These are phyloP conservation scores for Zygaena filipendulae DNA, from an alignment of 2,888 invertebrate species.

Conservation along the genomic window DNA sequence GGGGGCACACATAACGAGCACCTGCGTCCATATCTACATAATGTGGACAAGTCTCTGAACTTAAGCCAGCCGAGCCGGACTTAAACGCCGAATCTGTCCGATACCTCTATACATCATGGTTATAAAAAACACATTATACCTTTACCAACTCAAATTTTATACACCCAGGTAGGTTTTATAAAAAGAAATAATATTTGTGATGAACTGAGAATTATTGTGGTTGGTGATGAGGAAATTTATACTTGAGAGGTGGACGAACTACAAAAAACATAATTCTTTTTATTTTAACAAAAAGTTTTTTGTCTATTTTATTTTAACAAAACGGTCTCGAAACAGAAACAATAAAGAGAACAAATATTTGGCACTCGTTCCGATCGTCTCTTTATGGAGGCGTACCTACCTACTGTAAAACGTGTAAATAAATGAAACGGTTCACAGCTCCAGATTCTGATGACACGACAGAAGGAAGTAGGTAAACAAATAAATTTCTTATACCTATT, in stretches of 20 bases:
- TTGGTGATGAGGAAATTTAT: no score
- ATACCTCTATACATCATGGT: no score
- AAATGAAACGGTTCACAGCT: constrained; percentile 51
- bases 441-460: no score
- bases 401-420: constrained; percentile 42
- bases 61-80: constrained; percentile 34
- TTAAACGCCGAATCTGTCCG: neutral
- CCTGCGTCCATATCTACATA: constrained; percentile 63
- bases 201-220: constrained; percentile 18
- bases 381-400: constrained; percentile 58
- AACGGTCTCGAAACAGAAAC: constrained; percentile 31
- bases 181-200: no score
- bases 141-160: no score
- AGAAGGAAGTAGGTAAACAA: constrained; percentile 44
- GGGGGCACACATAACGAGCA: constrained; percentile 52
- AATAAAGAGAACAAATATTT: constrained; percentile 46
- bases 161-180: no score
- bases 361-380: constrained; percentile 41
- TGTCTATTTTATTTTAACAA: no score
- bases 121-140: no score
- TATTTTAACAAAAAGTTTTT: no score
- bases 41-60: constrained; percentile 60
- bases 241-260: no score
- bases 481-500: no score
- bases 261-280: no score